phyloP scores from a whole-genome alignment of 2,797 vertebrate species.

The Lemur catta region DNA sequence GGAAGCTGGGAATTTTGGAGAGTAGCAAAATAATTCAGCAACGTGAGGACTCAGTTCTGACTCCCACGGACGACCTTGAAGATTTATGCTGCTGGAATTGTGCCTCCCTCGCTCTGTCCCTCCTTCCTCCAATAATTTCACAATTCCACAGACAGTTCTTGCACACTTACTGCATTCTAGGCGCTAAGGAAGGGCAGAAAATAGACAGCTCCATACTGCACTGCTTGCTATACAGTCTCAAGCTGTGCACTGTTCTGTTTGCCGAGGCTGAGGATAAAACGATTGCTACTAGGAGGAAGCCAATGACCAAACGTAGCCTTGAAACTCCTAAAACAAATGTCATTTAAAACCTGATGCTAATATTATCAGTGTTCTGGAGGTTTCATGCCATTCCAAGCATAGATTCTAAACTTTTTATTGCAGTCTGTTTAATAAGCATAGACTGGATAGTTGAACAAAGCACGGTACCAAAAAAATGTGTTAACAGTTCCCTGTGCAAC shows the following conservation, averaged over 20 bases:
- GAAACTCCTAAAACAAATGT: not conserved
- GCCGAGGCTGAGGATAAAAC: not conserved
- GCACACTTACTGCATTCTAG: not conserved
- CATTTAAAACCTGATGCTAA: not conserved
- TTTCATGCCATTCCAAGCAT: not conserved
- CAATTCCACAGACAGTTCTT: not conserved
- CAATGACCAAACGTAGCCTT: not conserved
- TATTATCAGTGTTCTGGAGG: not conserved
- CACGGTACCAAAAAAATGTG: not conserved
- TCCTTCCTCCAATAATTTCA: not conserved
- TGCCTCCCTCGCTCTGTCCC: not conserved
- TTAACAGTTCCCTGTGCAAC: fast-evolving
- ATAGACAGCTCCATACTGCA: fast-evolving
- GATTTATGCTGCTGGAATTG: not conserved
- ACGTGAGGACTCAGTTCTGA: not conserved
- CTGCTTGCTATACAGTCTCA: not conserved
- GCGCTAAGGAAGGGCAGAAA: not conserved
- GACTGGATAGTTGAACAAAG: not conserved
- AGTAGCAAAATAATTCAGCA: not conserved
- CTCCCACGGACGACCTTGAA: fast-evolving
- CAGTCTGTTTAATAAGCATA: not conserved
- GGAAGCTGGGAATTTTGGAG: not conserved
- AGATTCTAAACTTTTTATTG: not conserved
- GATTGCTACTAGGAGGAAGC: too few species aligned
- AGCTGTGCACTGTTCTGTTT: not conserved